Evolutionary conservation across 2,797 vertebrate species (phyloP).

Genomic region (Alcedo quadribrachys): DNA sequence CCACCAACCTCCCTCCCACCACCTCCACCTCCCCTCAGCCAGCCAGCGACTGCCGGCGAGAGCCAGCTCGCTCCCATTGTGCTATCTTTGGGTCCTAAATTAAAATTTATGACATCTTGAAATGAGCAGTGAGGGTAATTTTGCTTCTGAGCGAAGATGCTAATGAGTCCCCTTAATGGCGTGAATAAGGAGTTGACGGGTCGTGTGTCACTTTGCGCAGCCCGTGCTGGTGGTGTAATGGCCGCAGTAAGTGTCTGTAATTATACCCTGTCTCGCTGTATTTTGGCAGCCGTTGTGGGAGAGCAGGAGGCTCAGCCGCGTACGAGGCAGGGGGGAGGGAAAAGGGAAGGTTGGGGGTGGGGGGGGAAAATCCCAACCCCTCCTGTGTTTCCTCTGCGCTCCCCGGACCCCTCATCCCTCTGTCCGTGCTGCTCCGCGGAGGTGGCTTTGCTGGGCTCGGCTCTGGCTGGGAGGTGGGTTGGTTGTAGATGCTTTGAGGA

Average conservation of each 20-base stretch:
- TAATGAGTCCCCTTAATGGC: conserved; percentile 99
- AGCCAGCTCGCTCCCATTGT: conserved; percentile 83
- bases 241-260: conserved; percentile 98
- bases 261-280: conserved; percentile 98
- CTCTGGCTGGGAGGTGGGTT: neutral
- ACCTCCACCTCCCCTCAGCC: conserved; percentile 37
- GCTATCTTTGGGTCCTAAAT: conserved; percentile 99
- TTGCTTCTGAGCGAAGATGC: conserved; percentile 99
- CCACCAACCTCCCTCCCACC: neutral
- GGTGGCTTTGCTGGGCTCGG: neutral
- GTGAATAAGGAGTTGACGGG: conserved; percentile 98
- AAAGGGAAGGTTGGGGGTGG: neutral
- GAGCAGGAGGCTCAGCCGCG: conserved; percentile 84
- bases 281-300: conserved; percentile 98
- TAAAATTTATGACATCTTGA: conserved; percentile 99
- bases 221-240: conserved; percentile 96
- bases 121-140: conserved; percentile 99
- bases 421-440: accelerated
- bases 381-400: neutral
- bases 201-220: conserved; percentile 96
- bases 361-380: neutral
- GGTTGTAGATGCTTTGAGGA: neutral
- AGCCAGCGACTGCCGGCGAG: conserved; percentile 53
- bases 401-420: neutral
- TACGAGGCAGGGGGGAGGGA: neutral